A percentile compares a stretch with the other conserved stretches of the same genome.
Evolutionary conservation across 2,888 invertebrate species (phyloP).

Genomic region (Ceramica pisi): DNA sequence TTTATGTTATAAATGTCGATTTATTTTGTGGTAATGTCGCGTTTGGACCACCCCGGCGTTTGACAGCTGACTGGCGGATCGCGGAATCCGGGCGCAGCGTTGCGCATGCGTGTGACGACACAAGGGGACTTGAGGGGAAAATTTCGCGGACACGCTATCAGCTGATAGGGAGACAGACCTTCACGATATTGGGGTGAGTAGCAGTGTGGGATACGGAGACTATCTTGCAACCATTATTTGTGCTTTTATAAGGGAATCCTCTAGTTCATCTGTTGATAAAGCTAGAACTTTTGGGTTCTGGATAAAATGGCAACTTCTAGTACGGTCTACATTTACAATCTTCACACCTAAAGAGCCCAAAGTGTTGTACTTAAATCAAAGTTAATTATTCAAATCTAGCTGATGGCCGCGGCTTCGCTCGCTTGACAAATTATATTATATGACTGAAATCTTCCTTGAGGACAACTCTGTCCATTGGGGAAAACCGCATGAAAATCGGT

Average conservation of each 20-base stretch:
- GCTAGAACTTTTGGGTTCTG: background rate
- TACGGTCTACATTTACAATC: too few species aligned
- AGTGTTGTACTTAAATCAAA: too few species aligned
- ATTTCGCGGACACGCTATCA: conserved; percentile 61
- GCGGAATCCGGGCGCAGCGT: conserved; percentile 59
- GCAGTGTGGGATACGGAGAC: background rate
- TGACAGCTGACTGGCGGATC: conserved; percentile 82
- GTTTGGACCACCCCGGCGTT: conserved; percentile 70
- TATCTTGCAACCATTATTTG: background rate
- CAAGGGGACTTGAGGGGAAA: conserved; percentile 61
- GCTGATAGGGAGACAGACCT: conserved; percentile 55
- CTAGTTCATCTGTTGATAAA: background rate
- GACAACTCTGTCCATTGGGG: too few species aligned
- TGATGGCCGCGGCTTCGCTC: too few species aligned
- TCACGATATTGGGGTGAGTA: conserved; percentile 19
- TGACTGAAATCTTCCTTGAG: too few species aligned
- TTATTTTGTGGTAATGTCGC: conserved; percentile 45
- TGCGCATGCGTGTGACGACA: conserved; percentile 76
- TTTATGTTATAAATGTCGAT: conserved; percentile 43
- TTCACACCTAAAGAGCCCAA: too few species aligned
- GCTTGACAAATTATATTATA: too few species aligned
- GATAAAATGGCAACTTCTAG: background rate
- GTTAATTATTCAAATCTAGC: too few species aligned
- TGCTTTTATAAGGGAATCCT: background rate
- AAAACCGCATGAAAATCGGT: too few species aligned